A percentile compares a stretch with the other conserved stretches of the same genome.
Conservation (phyloP, 2,113 vertebrate genomes). For the Triplophysa rosa region DNA sequence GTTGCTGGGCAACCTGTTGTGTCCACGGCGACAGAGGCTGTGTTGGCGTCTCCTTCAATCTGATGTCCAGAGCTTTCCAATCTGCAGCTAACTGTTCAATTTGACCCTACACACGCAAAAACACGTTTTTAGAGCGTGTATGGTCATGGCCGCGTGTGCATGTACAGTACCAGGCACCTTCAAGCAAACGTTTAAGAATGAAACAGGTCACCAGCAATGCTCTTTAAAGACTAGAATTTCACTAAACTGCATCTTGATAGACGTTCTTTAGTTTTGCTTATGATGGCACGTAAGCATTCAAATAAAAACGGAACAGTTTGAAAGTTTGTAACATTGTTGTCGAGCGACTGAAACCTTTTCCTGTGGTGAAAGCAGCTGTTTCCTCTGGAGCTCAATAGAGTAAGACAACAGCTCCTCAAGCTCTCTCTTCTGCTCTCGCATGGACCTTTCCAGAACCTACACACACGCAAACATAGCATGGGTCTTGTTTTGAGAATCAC, state of each 20-base stretch:
- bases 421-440: conserved; percentile 74
- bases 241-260: too few relatives aligned
- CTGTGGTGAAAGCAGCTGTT: conserved; percentile 72
- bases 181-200: too few relatives aligned
- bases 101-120: conserved; percentile 61
- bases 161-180: too few relatives aligned
- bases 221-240: too few relatives aligned
- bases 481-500: too few relatives aligned
- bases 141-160: too few relatives aligned
- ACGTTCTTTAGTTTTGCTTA: too few relatives aligned
- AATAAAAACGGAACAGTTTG: too few relatives aligned
- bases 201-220: too few relatives aligned
- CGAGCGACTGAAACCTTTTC: conserved; percentile 69
- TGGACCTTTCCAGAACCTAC: conserved; percentile 71
- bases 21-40: conserved; percentile 64
- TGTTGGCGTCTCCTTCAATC: conserved; percentile 69
- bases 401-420: conserved; percentile 72
- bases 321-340: not conserved
- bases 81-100: conserved; percentile 75
- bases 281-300: too few relatives aligned
- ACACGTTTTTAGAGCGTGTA: too few relatives aligned
- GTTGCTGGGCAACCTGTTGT: conserved; percentile 70
- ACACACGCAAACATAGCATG: not conserved
- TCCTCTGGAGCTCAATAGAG: conserved; percentile 75
- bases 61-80: conserved; percentile 74